Conservation (phyloP, 2,797 vertebrate genomes). For the Oryzias sinensis region DNA sequence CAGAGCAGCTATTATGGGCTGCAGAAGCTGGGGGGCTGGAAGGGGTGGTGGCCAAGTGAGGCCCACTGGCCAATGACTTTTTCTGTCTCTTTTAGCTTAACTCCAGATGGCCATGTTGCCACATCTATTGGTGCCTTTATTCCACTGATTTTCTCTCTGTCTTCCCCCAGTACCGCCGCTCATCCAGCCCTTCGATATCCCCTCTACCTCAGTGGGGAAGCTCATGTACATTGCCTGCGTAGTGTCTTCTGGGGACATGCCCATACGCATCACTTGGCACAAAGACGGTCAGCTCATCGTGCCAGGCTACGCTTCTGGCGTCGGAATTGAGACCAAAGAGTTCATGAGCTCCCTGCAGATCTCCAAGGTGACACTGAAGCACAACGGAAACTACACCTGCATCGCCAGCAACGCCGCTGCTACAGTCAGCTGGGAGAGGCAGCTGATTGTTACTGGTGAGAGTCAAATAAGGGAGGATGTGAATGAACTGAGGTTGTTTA, state of each 20-base stretch:
- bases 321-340: conserved; percentile 98
- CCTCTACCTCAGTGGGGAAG: conserved; percentile 96
- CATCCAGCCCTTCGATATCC: conserved; percentile 98
- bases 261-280: conserved; percentile 98
- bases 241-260: conserved; percentile 98
- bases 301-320: conserved; percentile 86
- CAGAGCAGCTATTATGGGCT: conserved; percentile 85
- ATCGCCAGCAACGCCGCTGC: conserved; percentile 94
- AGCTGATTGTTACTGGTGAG: conserved; percentile 95
- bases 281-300: conserved; percentile 97
- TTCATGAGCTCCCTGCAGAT: conserved; percentile 98
- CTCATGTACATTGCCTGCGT: conserved; percentile 98
- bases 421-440: conserved; percentile 94
- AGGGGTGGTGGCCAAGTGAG: conserved; percentile 34
- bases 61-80: conserved; percentile 69
- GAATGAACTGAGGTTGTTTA: conserved; percentile 22
- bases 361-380: conserved; percentile 96
- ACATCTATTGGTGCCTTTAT: conserved; percentile 45
- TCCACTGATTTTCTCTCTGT: conserved; percentile 61
- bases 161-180: conserved; percentile 86
- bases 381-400: conserved; percentile 98
- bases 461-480: not conserved
- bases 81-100: conserved; percentile 54
- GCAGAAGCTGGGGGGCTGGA: conserved; percentile 63
- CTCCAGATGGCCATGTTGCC: conserved; percentile 62